Percentiles rank a stretch among this genome's conserved stretches.
Conservation (phyloP, 2,888 invertebrate genomes). For the Uloborus plumipes region DNA sequence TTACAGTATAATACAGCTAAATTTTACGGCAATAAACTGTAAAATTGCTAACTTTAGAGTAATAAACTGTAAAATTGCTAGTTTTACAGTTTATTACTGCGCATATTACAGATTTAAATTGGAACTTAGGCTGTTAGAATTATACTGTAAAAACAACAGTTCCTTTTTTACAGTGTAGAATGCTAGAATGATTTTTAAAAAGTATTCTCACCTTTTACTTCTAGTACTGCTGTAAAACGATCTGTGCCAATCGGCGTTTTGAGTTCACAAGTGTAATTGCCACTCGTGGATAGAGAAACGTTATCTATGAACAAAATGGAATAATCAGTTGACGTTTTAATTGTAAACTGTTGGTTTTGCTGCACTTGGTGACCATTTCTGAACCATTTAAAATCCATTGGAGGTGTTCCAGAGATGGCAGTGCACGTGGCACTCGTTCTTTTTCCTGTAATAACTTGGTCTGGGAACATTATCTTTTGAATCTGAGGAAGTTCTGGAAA, state of each 20-base stretch:
- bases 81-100: too few relatives aligned
- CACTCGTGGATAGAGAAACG: slow-evolving; percentile 34
- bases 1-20: too few relatives aligned
- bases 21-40: too few relatives aligned
- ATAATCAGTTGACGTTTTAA: slow-evolving; percentile 29
- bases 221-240: slow-evolving; percentile 37
- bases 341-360: slow-evolving; percentile 27
- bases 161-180: too few relatives aligned
- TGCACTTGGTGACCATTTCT: slow-evolving; percentile 34
- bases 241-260: slow-evolving; percentile 36
- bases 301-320: slow-evolving; percentile 61
- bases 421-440: slow-evolving; percentile 65
- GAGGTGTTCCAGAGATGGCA: slow-evolving; percentile 65
- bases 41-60: too few relatives aligned
- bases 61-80: too few relatives aligned
- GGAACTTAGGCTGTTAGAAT: too few relatives aligned
- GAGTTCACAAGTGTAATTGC: slow-evolving; percentile 65
- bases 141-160: too few relatives aligned
- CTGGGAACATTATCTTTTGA: slow-evolving; percentile 45
- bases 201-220: slow-evolving; percentile 46
- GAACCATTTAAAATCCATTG: slow-evolving; percentile 65
- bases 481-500: slow-evolving; percentile 45
- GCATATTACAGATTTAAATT: too few relatives aligned
- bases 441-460: slow-evolving; percentile 38
- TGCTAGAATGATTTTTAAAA: not conserved